phyloP scores from a whole-genome alignment of 2,888 invertebrate species.

The Melipona beecheii region DNA sequence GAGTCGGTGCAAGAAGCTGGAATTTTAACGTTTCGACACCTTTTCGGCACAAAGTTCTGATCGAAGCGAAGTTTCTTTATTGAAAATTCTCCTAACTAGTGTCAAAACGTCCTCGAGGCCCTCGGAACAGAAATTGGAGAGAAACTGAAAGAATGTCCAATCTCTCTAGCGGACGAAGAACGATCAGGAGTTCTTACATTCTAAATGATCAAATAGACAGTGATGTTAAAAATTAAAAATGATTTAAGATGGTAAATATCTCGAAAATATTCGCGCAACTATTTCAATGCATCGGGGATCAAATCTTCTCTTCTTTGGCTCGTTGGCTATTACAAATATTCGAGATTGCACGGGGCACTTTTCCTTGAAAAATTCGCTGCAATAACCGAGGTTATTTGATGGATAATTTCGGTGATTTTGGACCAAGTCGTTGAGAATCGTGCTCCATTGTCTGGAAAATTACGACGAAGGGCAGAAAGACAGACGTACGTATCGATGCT shows the following conservation, averaged over 20 bases:
- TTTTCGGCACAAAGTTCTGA: not conserved
- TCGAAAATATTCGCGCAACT: not conserved
- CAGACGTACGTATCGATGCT: conserved; percentile 7
- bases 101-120: not conserved
- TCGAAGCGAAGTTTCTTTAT: not conserved
- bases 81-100: not conserved
- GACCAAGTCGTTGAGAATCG: conserved; percentile 24
- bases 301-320: not conserved
- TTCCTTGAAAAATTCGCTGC: not conserved
- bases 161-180: not conserved
- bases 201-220: not conserved
- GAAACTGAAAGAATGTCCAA: not conserved
- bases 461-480: conserved; percentile 1
- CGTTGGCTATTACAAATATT: not conserved
- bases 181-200: not conserved
- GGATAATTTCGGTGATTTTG: not conserved
- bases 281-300: not conserved
- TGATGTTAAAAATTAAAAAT: not conserved
- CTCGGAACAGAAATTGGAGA: not conserved
- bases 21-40: not conserved
- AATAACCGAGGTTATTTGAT: not conserved
- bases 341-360: not conserved
- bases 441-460: conserved; percentile 29
- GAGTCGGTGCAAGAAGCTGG: not conserved
- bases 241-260: not conserved